Evolutionary conservation across 30 jellyfish, hydroid and myxozoan species (phyloP).

Genomic region (Hydractinia symbiolongicarpus): DNA sequence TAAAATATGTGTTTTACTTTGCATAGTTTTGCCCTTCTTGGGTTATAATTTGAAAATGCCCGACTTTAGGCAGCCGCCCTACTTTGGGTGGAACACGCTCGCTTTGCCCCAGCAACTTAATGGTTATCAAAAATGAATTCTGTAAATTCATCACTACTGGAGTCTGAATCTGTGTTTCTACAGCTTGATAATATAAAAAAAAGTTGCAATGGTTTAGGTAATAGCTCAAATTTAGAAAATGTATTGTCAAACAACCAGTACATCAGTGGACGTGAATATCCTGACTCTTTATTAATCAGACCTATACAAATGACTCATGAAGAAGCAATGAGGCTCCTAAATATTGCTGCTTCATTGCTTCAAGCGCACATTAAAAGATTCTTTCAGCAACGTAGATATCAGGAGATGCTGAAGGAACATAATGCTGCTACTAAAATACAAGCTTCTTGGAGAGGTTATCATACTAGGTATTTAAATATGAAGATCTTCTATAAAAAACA

Average conservation of each 20-base stretch:
- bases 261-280: background rate
- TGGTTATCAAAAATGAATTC: background rate
- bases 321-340: conserved; percentile 69
- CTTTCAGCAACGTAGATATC: conserved; percentile 55
- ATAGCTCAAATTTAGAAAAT: background rate
- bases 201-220: background rate
- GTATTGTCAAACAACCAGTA: background rate
- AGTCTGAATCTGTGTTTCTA: conserved; percentile 64
- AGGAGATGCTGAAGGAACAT: conserved; percentile 26
- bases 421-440: conserved; percentile 88
- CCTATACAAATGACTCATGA: conserved; percentile 65
- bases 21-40: no score
- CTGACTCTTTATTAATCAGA: background rate
- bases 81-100: no score
- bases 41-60: no score
- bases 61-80: no score
- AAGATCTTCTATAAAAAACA: conserved; percentile 5
- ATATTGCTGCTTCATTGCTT: conserved; percentile 82
- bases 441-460: conserved; percentile 91
- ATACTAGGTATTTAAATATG: conserved; percentile 40
- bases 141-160: conserved; percentile 58
- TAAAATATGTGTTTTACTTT: no score
- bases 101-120: no score
- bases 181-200: conserved; percentile 36
- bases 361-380: conserved; percentile 74